Evolutionary conservation across 2,888 invertebrate genomes (phyloP), one percentile per base, ranked within the genome.

Genomic region (Polydrusus cervinus): DNA sequence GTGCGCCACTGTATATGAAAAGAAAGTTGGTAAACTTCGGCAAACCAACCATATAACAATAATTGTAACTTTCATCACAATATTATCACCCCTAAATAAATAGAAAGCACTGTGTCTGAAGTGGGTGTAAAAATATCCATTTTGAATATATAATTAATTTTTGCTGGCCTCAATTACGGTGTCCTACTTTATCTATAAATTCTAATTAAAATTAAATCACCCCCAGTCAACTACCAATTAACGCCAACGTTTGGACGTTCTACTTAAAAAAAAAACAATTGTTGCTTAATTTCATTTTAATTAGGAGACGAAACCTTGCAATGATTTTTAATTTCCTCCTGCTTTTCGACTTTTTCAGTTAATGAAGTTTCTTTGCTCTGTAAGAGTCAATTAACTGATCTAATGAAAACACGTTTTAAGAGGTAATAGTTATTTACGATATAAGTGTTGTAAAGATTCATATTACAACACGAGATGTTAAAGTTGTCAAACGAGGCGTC

Each of bases 131-230:
- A 34, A 34, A 34, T 34, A 34, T 34, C 34, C 1, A 34, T 43
- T 47, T 64, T 45, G 14, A 1, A 14, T 64, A 45, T 43, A 3
- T n/a, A 45, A 43, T 64, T 38, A 14, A 55, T 20, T 40, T 53
- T 25, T n/a, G 34, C 55, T 47, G 45, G 13, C 25, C 60, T 25
- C 25, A 1, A 25, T 25, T 25, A 25, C 25, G 25, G 25, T 61
- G 47, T 34, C 34, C 20, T 40, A 40, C 51, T 64, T 64, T 62
- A 71, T 53, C 53, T 20, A 64, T 71, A 71, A 71, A 49, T 53
- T 71, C 45, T 47, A 71, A 71, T 71, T 71, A 71, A 62, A 11
- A 38, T 34, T 14, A 43, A 45, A 71, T 53, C 53, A 47, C 43
- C 43, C 49, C 9, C 62, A 40, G 51, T 71, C 34, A 64, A 62